These are phyloP conservation scores for Ardeotis arabs DNA, from an alignment of 2,113 vertebrate species.

Conservation along the genomic window DNA sequence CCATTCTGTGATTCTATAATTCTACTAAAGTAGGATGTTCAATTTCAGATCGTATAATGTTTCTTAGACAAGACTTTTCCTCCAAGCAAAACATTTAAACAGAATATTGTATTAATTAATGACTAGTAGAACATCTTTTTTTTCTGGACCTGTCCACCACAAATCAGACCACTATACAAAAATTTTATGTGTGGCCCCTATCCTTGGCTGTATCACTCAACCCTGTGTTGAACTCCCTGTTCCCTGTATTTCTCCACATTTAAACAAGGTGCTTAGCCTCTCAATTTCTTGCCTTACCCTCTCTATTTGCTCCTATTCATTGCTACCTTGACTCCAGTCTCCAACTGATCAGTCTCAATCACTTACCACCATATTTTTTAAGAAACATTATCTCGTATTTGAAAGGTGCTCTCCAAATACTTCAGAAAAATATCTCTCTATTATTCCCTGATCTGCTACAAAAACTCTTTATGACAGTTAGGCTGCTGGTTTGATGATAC, in stretches of 20 bases:
- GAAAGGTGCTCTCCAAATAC: background rate
- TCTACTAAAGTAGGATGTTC: background rate
- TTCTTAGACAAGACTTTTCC: background rate
- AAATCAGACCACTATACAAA: background rate
- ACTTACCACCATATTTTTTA: background rate
- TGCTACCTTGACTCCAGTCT: background rate
- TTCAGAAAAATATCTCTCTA: background rate
- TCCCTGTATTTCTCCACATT: background rate
- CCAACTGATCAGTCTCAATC: background rate
- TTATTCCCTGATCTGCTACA: background rate
- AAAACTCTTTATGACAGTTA: background rate
- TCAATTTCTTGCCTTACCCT: background rate
- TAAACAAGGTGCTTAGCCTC: background rate
- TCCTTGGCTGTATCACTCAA: background rate
- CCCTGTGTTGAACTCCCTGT: background rate
- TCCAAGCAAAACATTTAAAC: background rate
- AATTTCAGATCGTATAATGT: background rate
- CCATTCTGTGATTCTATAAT: background rate
- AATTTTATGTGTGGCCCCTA: background rate
- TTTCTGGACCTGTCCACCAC: background rate
- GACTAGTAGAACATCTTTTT: background rate
- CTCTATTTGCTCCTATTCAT: background rate
- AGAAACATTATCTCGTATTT: background rate
- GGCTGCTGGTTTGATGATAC: background rate
- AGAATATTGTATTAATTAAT: background rate